These are phyloP conservation scores for Dromococcyx pavoninus DNA, from an alignment of 2,797 vertebrate genomes.

Conservation along the genomic window DNA sequence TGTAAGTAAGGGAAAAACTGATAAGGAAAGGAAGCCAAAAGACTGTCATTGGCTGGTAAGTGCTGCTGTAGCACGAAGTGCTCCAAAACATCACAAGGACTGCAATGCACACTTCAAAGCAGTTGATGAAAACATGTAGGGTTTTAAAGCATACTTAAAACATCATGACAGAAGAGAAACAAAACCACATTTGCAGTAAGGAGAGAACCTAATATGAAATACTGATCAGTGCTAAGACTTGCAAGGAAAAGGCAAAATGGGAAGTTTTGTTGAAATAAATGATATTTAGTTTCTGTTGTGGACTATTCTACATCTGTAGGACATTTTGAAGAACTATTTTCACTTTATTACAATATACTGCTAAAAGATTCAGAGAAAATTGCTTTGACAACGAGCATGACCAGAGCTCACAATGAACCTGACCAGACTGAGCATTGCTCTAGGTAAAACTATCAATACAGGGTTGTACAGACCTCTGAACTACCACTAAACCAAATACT, in stretches of 20 bases:
- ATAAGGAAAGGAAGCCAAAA: neutral
- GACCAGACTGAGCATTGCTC: neutral
- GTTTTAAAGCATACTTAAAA: neutral
- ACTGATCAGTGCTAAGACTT: neutral
- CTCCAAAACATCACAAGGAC: neutral
- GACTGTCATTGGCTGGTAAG: neutral
- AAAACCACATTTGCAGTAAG: neutral
- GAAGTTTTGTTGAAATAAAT: neutral
- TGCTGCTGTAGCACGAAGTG: neutral
- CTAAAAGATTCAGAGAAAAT: neutral
- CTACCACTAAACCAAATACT: neutral
- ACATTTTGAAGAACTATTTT: neutral
- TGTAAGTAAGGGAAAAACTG: neutral
- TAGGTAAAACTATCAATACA: neutral
- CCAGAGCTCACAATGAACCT: neutral
- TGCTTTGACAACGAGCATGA: neutral
- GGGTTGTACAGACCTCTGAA: neutral
- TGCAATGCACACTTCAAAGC: neutral
- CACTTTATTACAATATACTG: neutral
- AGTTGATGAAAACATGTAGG: neutral
- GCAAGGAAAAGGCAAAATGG: neutral
- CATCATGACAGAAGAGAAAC: neutral
- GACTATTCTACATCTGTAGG: too few relatives aligned
- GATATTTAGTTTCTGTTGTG: neutral
- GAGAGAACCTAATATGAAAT: neutral